A percentile compares a stretch with the other conserved stretches of the same genome.
These are phyloP conservation scores for Aradus depressus DNA, from an alignment of 2,888 invertebrate genomes.

Conservation along the genomic window DNA sequence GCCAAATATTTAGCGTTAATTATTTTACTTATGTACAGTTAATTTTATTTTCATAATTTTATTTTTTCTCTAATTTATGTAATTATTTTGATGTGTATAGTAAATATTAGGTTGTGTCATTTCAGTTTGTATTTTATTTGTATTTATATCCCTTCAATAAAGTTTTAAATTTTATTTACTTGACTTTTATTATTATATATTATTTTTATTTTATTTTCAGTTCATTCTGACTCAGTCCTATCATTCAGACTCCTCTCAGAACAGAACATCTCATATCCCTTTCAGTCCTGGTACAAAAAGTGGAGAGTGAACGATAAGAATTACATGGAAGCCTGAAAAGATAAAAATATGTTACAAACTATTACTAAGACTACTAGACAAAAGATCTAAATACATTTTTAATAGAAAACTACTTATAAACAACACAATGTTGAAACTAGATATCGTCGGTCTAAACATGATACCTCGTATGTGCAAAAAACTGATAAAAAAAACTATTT, in stretches of 20 bases:
- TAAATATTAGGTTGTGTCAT: not conserved
- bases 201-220: not conserved
- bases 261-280: no score
- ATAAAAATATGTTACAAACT: no score
- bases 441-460: no score
- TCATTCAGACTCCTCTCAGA: not conserved
- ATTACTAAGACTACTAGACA: no score
- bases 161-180: constrained; percentile 6
- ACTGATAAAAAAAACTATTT: no score
- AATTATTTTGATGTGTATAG: constrained; percentile 5
- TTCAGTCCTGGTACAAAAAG: no score
- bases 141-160: constrained; percentile 17
- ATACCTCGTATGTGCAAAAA: no score
- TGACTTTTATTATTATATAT: not conserved
- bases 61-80: constrained; percentile 12
- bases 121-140: constrained; percentile 13
- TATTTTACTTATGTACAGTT: constrained; percentile 18
- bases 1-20: constrained; percentile 20
- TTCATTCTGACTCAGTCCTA: not conserved
- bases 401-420: no score
- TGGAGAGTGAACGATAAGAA: no score
- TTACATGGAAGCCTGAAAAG: no score
- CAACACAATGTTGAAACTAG: no score
- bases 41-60: constrained; percentile 16
- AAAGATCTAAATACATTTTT: no score